These are phyloP conservation scores for Melanchra persicariae DNA, from an alignment of 2,888 invertebrate genomes.

Conservation along the genomic window DNA sequence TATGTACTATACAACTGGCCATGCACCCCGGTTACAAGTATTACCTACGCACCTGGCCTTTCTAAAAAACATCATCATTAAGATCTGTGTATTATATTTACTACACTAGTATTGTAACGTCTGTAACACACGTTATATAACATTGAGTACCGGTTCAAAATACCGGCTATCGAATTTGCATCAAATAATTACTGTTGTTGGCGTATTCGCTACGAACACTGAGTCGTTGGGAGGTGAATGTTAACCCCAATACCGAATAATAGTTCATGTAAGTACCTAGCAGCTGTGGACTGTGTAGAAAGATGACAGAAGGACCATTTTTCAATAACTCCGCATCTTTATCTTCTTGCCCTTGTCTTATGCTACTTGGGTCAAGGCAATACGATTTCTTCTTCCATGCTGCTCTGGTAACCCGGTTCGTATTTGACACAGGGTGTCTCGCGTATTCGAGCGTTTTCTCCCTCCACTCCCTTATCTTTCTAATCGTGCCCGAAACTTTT, in stretches of 20 bases:
- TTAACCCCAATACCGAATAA: slow-evolving; percentile 65
- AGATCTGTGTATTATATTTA: not conserved
- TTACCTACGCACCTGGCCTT: too few relatives aligned
- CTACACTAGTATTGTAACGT: not conserved
- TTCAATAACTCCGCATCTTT: not conserved
- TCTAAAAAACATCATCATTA: too few relatives aligned
- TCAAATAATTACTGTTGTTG: slow-evolving; percentile 49
- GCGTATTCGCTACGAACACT: slow-evolving; percentile 44
- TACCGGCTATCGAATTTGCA: slow-evolving; percentile 28
- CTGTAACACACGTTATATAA: not conserved
- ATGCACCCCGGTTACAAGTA: too few relatives aligned
- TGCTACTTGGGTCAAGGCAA: too few relatives aligned
- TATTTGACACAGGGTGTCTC: too few relatives aligned
- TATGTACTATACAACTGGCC: too few relatives aligned
- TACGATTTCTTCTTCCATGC: too few relatives aligned
- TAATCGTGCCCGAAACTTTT: too few relatives aligned
- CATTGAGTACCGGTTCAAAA: slow-evolving; percentile 30
- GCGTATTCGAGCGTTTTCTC: too few relatives aligned
- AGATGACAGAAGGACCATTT: slow-evolving; percentile 8
- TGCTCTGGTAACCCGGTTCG: too few relatives aligned
- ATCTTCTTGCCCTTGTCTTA: not conserved
- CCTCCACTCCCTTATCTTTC: too few relatives aligned
- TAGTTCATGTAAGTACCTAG: slow-evolving; percentile 39
- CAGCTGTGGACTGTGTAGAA: not conserved
- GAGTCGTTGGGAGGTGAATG: slow-evolving; percentile 62